Conservation (phyloP, 1,140 invertebrate species). For the Ladona fulva region DNA sequence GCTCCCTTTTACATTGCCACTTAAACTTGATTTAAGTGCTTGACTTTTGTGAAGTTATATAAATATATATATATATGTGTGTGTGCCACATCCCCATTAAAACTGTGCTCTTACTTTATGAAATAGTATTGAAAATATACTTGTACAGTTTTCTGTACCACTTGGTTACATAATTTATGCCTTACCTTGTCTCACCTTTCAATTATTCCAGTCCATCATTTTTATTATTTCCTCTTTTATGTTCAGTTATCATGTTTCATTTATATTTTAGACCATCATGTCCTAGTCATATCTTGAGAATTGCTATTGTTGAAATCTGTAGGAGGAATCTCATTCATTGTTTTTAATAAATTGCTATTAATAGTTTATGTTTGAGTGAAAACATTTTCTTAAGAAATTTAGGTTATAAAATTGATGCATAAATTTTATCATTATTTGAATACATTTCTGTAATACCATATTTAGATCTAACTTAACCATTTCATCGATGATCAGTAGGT, state of each 20-base stretch:
- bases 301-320: neutral
- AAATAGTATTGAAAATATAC: neutral
- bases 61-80: neutral
- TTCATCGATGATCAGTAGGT: no score
- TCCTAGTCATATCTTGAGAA: neutral
- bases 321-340: neutral
- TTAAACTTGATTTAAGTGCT: conserved; percentile 3
- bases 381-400: neutral
- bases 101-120: neutral
- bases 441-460: neutral
- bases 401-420: neutral
- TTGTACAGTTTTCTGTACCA: neutral
- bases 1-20: neutral
- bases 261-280: neutral
- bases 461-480: no score
- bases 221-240: neutral
- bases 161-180: neutral
- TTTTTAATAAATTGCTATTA: neutral
- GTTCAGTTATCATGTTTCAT: neutral
- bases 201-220: neutral
- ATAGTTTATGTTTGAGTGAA: neutral
- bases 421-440: neutral
- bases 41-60: conserved; percentile 3
- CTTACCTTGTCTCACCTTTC: neutral
- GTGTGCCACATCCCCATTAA: neutral